Conservation (phyloP, 1,140 invertebrate genomes). For the Bombus waltoni region DNA sequence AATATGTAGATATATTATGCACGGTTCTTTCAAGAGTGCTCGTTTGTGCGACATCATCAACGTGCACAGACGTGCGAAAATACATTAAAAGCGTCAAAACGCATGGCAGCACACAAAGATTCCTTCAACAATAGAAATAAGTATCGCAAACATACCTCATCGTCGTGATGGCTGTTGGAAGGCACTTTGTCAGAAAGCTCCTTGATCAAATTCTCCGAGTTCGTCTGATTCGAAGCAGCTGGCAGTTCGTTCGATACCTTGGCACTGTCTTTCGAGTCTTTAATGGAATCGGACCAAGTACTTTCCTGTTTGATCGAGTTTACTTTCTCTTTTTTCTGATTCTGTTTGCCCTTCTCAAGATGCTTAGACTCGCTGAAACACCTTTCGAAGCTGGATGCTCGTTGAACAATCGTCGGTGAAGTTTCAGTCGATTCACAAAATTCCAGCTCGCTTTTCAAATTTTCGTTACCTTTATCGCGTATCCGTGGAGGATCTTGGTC, state of each 20-base stretch:
- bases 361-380: slow-evolving; percentile 77
- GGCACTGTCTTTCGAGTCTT: slow-evolving; percentile 38
- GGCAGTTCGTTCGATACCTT: slow-evolving; percentile 9
- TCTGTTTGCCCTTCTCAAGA: slow-evolving; percentile 67
- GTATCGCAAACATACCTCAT: slow-evolving; percentile 48
- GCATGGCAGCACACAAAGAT: not conserved
- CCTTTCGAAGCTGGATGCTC: slow-evolving; percentile 73
- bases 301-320: slow-evolving; percentile 12
- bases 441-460: slow-evolving; percentile 62
- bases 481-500: slow-evolving; percentile 79
- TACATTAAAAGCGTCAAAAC: not conserved
- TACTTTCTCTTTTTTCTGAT: slow-evolving; percentile 33
- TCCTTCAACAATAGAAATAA: not conserved
- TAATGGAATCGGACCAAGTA: not conserved
- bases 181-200: slow-evolving; percentile 75
- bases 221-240: slow-evolving; percentile 51
- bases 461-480: slow-evolving; percentile 66
- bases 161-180: slow-evolving; percentile 60
- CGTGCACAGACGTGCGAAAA: not conserved
- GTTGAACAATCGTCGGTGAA: slow-evolving; percentile 72
- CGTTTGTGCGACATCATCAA: not conserved
- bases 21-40: too few species aligned
- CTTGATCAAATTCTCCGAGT: slow-evolving; percentile 66
- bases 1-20: too few species aligned
- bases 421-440: slow-evolving; percentile 72